Conservation (phyloP, 2,888 invertebrate species). For the Brachyptera putata region DNA sequence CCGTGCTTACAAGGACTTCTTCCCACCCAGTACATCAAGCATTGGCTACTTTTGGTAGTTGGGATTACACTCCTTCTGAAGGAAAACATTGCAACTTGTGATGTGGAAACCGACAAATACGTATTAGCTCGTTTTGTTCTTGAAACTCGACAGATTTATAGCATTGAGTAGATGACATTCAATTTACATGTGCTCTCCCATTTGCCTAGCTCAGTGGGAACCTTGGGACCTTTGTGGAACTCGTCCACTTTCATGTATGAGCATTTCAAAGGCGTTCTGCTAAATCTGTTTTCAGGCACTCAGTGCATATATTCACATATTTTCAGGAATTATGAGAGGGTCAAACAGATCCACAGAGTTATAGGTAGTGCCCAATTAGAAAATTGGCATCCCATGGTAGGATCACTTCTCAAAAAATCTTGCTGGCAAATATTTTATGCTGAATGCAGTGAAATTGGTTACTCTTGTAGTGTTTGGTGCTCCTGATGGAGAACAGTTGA, state of each 20-base stretch:
- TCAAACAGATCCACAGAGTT: neutral
- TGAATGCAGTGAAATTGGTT: neutral
- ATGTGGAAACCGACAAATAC: neutral
- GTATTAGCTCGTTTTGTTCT: neutral
- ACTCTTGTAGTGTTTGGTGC: conserved; percentile 1
- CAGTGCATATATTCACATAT: conserved; percentile 7
- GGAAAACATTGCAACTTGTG: neutral
- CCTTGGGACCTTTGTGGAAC: conserved; percentile 5
- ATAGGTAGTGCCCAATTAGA: neutral
- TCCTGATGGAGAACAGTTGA: neutral
- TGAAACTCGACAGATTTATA: neutral
- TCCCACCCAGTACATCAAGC: neutral
- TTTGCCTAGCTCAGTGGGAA: neutral
- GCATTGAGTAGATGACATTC: neutral
- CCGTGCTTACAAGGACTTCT: neutral
- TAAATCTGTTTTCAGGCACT: conserved; percentile 2
- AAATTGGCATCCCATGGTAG: neutral
- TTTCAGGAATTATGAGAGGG: conserved; percentile 9
- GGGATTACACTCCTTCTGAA: neutral
- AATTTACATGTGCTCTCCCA: neutral
- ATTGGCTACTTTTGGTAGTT: conserved; percentile 16
- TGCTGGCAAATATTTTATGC: neutral
- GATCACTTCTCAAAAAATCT: neutral
- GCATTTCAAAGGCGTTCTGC: conserved; percentile 9
- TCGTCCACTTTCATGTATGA: conserved; percentile 10